Evolutionary conservation across 35 echinoderm and acorn worm species (phyloP).

Genomic region (Holothuria glaberrima): DNA sequence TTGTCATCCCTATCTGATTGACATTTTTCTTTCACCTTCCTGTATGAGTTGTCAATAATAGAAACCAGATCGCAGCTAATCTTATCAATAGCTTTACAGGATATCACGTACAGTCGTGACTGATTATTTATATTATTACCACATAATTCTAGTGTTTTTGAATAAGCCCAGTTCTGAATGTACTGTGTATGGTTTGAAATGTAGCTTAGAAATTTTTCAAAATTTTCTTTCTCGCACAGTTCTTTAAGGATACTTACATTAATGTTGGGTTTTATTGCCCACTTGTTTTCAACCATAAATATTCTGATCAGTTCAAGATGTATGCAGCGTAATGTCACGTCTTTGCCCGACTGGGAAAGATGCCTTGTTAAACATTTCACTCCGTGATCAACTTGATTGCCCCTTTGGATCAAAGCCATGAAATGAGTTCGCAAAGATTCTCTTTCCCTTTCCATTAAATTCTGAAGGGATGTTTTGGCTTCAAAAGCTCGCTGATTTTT

Average conservation of each 20-base stretch:
- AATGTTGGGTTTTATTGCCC: not conserved
- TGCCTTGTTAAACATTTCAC: not conserved
- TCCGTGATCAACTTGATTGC: not conserved
- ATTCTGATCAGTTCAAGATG: not conserved
- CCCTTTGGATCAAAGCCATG: not conserved
- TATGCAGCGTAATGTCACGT: not conserved
- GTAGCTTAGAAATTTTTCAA: no score
- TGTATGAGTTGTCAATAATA: no score
- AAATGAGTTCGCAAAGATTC: conserved; percentile 14
- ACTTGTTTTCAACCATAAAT: not conserved
- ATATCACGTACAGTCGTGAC: no score
- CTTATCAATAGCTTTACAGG: no score
- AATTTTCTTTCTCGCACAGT: not conserved
- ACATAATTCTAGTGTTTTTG: no score
- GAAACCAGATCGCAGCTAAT: no score
- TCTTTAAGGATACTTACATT: not conserved
- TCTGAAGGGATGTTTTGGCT: not conserved
- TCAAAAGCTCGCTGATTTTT: not conserved
- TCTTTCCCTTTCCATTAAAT: conserved; percentile 7
- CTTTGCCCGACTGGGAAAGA: not conserved
- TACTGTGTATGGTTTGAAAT: no score
- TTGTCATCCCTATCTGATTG: no score
- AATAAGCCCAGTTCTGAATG: no score
- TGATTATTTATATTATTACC: no score
- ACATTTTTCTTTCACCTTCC: no score